Percentiles rank a stretch among this genome's conserved stretches.
Conservation (phyloP, 2,888 invertebrate species). For the Malacosoma neustria region DNA sequence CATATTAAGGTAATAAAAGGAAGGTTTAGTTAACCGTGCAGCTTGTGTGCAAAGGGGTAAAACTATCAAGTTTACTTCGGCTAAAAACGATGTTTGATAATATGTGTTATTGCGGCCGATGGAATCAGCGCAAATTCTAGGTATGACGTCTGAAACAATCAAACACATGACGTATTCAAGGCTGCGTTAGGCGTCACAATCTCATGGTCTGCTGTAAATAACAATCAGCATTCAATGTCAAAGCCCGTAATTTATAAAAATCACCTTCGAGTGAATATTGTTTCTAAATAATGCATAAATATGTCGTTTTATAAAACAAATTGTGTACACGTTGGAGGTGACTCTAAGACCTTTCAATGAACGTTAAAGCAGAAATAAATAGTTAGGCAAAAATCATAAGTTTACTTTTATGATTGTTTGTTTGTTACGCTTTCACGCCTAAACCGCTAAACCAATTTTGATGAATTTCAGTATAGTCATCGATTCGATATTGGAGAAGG, state of each 20-base stretch:
- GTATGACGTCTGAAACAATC: conserved; percentile 52
- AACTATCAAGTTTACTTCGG: no score
- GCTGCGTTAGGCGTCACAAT: conserved; percentile 51
- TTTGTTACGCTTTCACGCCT: no score
- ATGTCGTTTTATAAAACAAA: no score
- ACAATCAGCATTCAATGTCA: conserved; percentile 59
- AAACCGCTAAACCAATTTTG: no score
- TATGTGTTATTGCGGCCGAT: background rate
- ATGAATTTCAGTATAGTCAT: no score
- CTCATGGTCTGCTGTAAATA: conserved; percentile 45
- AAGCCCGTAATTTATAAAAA: conserved; percentile 23
- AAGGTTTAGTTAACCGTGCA: no score
- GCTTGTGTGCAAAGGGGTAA: no score
- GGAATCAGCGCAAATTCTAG: conserved; percentile 42
- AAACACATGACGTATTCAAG: conserved; percentile 61
- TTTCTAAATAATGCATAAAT: background rate
- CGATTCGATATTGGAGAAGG: no score
- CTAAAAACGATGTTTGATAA: no score
- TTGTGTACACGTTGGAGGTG: background rate
- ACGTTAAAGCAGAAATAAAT: background rate
- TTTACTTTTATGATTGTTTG: no score
- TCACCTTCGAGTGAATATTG: conserved; percentile 12
- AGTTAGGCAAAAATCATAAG: background rate
- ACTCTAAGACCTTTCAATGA: background rate
- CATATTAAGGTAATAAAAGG: no score